Evolutionary conservation across 2,797 vertebrate species (phyloP).

Genomic region (Sebastolobus alascanus): DNA sequence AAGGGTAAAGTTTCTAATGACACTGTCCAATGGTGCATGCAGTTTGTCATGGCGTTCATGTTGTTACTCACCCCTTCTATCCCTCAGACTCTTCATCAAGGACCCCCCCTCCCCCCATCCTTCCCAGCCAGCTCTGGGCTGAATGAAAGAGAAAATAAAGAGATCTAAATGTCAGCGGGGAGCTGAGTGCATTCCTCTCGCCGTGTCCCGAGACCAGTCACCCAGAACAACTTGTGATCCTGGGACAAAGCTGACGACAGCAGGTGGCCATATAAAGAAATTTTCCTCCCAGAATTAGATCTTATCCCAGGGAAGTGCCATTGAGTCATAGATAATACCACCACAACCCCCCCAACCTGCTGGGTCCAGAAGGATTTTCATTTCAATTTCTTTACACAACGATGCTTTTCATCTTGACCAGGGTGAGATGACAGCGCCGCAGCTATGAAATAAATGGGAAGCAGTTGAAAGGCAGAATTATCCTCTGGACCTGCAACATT

Average conservation of each 20-base stretch:
- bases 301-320: slow-evolving; percentile 95
- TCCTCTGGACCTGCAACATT: slow-evolving; percentile 92
- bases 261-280: slow-evolving; percentile 95
- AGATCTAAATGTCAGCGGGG: slow-evolving; percentile 96
- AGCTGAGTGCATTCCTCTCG: slow-evolving; percentile 90
- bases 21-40: not conserved
- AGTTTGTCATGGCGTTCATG: not conserved
- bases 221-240: slow-evolving; percentile 98
- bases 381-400: slow-evolving; percentile 98
- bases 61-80: slow-evolving; percentile 5
- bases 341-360: slow-evolving; percentile 87
- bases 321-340: slow-evolving; percentile 94
- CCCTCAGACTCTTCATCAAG: slow-evolving; percentile 34
- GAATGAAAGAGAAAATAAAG: slow-evolving; percentile 95
- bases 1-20: not conserved
- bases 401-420: slow-evolving; percentile 95
- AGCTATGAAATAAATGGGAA: slow-evolving; percentile 95
- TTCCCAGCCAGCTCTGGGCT: slow-evolving; percentile 81
- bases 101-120: slow-evolving; percentile 43
- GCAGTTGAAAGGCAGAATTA: slow-evolving; percentile 95
- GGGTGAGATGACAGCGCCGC: slow-evolving; percentile 89
- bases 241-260: slow-evolving; percentile 92
- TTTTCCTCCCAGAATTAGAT: slow-evolving; percentile 96
- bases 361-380: slow-evolving; percentile 95
- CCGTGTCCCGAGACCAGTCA: slow-evolving; percentile 92